Conservation (phyloP, 64 coral and sea anemone species). For the Hydrozoanthus tunicans region DNA sequence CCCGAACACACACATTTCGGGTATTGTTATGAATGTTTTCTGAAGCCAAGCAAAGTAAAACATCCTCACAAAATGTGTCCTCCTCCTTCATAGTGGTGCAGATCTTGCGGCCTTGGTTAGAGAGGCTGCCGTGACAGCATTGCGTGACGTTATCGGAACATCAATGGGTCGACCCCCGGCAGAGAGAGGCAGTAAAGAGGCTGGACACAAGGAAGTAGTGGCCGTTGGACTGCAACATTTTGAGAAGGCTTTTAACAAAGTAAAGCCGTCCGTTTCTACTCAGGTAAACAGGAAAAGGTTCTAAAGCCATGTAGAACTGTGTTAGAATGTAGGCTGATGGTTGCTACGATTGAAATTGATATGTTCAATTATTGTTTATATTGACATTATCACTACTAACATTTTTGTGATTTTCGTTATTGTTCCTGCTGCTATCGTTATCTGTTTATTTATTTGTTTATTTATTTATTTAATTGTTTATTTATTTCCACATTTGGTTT, state of each 20-base stretch:
- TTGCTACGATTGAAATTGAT: not conserved
- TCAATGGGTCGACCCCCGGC: constrained; percentile 16
- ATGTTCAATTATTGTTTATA: no score
- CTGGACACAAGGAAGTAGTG: constrained; percentile 29
- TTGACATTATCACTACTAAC: no score
- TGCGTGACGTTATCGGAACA: constrained; percentile 79
- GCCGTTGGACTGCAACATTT: constrained; percentile 81
- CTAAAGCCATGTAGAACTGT: no score
- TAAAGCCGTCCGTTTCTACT: constrained; percentile 84
- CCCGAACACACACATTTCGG: no score
- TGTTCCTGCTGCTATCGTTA: no score
- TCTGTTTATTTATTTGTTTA: no score
- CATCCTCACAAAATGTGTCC: not conserved
- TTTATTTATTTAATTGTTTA: no score
- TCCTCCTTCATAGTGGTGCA: constrained; percentile 66
- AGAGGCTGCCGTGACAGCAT: constrained; percentile 87
- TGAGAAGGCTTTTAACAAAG: constrained; percentile 82
- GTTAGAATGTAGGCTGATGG: not conserved
- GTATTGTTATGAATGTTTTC: no score
- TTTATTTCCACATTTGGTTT: no score
- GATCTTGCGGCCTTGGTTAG: constrained; percentile 92
- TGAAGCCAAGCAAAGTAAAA: no score
- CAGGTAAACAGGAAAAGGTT: constrained; percentile 59
- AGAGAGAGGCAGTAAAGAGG: not conserved
- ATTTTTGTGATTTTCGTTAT: no score